Conservation (phyloP, 2,797 vertebrate species). For the Aplochiton taeniatus region DNA sequence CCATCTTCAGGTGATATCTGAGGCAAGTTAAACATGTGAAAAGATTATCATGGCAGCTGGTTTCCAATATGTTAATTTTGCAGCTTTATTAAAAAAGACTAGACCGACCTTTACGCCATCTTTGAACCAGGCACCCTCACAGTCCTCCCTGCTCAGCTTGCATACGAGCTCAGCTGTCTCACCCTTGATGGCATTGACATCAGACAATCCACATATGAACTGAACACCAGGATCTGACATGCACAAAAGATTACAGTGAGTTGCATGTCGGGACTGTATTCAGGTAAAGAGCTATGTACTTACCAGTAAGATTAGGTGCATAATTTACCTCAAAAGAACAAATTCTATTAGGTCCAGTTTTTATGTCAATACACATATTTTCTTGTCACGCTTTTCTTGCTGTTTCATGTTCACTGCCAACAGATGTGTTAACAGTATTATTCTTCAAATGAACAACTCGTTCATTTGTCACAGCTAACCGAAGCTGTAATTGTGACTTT, state of each 20-base stretch:
- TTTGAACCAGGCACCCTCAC: slow-evolving; percentile 83
- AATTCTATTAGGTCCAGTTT: too few relatives aligned
- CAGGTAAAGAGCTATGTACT: not conserved
- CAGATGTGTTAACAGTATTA: too few relatives aligned
- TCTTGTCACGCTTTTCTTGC: too few relatives aligned
- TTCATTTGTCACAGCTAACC: too few relatives aligned
- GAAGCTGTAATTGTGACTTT: too few relatives aligned
- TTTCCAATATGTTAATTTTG: too few relatives aligned
- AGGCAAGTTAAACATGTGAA: slow-evolving; percentile 1
- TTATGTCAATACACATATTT: too few relatives aligned
- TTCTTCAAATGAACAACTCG: too few relatives aligned
- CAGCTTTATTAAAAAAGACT: not conserved
- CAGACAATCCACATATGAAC: slow-evolving; percentile 78
- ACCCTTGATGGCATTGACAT: slow-evolving; percentile 68
- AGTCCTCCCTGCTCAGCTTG: slow-evolving; percentile 75
- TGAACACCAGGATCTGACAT: slow-evolving; percentile 68
- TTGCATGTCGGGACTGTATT: not conserved
- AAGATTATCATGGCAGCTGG: too few relatives aligned
- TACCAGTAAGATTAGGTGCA: not conserved
- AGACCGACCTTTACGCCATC: slow-evolving; percentile 81
- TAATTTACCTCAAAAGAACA: too few relatives aligned
- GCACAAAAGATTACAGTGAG: slow-evolving; percentile 9
- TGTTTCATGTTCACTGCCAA: too few relatives aligned
- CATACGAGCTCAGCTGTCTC: slow-evolving; percentile 76
- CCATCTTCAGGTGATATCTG: slow-evolving; percentile 77